A percentile compares a stretch with the other conserved stretches of the same genome.
Conservation (phyloP, 2,113 vertebrate species). For the Egretta garzetta region DNA sequence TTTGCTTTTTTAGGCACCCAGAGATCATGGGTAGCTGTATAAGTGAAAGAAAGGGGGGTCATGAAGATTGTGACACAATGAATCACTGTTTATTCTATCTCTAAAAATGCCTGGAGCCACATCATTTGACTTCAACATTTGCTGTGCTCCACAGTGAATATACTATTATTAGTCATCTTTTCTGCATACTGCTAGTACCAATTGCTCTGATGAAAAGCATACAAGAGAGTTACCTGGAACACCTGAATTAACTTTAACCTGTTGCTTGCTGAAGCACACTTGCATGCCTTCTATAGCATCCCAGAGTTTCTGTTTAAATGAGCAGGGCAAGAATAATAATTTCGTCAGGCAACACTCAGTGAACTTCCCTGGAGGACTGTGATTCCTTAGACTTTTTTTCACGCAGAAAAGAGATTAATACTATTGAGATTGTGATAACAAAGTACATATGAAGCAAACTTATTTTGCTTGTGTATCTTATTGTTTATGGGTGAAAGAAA, state of each 20-base stretch:
- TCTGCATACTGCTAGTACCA: not conserved
- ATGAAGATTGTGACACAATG: not conserved
- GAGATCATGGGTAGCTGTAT: not conserved
- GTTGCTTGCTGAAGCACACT: not conserved
- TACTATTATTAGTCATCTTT: slow-evolving; percentile 9
- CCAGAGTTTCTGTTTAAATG: not conserved
- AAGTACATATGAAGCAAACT: not conserved
- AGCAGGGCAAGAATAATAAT: not conserved
- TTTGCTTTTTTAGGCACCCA: not conserved
- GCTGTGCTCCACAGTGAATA: not conserved
- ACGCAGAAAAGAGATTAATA: not conserved
- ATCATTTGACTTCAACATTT: slow-evolving; percentile 24
- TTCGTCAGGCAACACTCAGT: not conserved
- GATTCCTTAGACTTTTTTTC: not conserved
- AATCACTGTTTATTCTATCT: slow-evolving; percentile 42
- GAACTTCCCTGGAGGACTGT: not conserved
- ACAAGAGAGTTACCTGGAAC: not conserved
- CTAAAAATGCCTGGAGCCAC: not conserved
- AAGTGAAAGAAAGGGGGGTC: not conserved
- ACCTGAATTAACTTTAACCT: not conserved
- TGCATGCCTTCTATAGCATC: not conserved
- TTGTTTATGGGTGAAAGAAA: not conserved
- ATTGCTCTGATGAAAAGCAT: not conserved
- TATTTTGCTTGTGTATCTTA: not conserved
- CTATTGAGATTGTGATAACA: not conserved